These are phyloP conservation scores for Glossosoma conforme DNA, from an alignment of 1,140 invertebrate genomes.

Conservation along the genomic window DNA sequence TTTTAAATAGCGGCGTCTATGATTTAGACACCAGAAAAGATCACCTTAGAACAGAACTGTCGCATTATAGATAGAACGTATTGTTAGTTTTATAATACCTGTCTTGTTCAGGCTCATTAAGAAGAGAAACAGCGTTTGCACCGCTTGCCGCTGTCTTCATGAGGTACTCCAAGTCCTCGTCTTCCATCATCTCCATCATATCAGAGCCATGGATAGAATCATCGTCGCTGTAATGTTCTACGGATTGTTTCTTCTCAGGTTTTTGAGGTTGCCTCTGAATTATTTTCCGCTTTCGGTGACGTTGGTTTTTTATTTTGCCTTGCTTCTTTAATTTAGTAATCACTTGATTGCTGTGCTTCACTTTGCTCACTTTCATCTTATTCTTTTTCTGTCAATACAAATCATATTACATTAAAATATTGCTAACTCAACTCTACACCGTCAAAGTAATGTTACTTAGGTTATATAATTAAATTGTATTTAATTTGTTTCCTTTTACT, in stretches of 20 bases:
- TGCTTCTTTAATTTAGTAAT: slow-evolving; percentile 57
- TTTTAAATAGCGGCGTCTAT: too few species aligned
- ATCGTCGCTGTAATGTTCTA: slow-evolving; percentile 38
- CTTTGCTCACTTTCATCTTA: slow-evolving; percentile 55
- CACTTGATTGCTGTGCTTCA: slow-evolving; percentile 60
- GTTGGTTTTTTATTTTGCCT: slow-evolving; percentile 54
- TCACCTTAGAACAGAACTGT: too few species aligned
- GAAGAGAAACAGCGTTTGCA: too few species aligned
- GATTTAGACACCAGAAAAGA: too few species aligned
- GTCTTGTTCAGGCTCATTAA: too few species aligned
- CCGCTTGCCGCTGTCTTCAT: slow-evolving; percentile 48
- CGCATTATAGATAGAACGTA: too few species aligned
- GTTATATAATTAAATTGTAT: too few species aligned
- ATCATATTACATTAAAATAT: too few species aligned
- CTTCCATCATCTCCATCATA: slow-evolving; percentile 58
- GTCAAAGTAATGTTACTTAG: too few species aligned
- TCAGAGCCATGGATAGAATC: slow-evolving; percentile 54
- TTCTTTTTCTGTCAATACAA: slow-evolving; percentile 52
- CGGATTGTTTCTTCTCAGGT: slow-evolving; percentile 19
- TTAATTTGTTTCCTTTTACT: too few species aligned
- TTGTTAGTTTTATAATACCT: too few species aligned
- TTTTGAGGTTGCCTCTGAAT: slow-evolving; percentile 36
- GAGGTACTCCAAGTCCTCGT: slow-evolving; percentile 61
- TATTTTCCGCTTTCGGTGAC: slow-evolving; percentile 46
- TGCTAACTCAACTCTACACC: too few species aligned